Conservation (phyloP, 1,140 invertebrate species). For the Meteorus sp. region DNA sequence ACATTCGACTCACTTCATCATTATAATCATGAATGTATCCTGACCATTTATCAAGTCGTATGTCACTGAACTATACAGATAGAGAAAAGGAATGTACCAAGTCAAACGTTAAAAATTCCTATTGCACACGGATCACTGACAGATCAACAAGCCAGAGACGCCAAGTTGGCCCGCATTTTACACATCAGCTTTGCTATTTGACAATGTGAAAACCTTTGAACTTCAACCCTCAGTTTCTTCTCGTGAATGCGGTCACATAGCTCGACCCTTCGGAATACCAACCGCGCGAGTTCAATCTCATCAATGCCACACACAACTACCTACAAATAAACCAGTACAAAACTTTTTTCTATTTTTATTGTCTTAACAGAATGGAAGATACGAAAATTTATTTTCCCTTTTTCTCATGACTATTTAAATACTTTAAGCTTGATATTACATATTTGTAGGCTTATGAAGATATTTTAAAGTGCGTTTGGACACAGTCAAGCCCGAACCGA, state of each 20-base stretch:
- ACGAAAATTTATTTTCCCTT: no score
- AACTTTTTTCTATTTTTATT: no score
- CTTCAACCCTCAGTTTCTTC: constrained; percentile 11
- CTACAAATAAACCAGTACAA: constrained; percentile 1
- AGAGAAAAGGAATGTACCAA: constrained; percentile 6
- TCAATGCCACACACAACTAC: background rate
- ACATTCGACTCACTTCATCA: background rate
- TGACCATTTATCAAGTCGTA: no score
- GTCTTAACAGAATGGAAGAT: no score
- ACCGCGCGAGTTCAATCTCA: constrained; percentile 24
- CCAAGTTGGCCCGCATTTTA: constrained; percentile 19
- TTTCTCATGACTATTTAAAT: no score
- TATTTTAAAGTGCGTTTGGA: no score
- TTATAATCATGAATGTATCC: background rate
- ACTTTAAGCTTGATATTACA: no score
- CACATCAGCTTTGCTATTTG: no score
- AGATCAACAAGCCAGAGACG: constrained; percentile 37
- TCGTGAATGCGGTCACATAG: no score
- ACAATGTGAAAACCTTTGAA: constrained; percentile 40
- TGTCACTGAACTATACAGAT: constrained; percentile 2
- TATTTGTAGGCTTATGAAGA: no score
- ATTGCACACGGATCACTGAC: background rate
- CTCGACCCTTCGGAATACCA: constrained; percentile 37
- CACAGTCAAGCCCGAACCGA: no score
- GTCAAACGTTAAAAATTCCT: background rate